phyloP scores from a whole-genome alignment of 1,140 invertebrate genomes.

The Micrasema minimum region DNA sequence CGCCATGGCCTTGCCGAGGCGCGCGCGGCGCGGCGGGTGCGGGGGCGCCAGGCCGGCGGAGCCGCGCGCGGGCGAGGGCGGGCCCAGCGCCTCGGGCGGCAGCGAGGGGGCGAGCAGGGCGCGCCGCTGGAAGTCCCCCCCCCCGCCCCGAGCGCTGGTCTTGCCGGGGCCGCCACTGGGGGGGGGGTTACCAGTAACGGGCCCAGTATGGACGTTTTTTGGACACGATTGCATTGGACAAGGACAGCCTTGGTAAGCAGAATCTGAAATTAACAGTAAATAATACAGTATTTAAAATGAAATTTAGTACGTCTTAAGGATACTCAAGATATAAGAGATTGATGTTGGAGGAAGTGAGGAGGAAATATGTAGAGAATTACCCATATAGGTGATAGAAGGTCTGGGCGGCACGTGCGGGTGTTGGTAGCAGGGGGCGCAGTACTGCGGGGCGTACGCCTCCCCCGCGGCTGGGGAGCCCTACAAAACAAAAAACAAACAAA shows the following conservation, averaged over 20 bases:
- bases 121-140: constrained; percentile 69
- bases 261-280: constrained; percentile 62
- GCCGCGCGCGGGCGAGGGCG: constrained; percentile 74
- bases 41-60: constrained; percentile 71
- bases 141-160: constrained; percentile 54
- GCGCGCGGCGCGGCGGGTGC: constrained; percentile 68
- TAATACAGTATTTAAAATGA: too few species aligned
- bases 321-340: too few species aligned
- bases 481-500: constrained; percentile 26
- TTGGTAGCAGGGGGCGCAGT: constrained; percentile 51
- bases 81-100: constrained; percentile 73
- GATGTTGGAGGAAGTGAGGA: too few species aligned
- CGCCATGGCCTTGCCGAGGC: constrained; percentile 77
- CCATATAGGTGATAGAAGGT: constrained; percentile 47
- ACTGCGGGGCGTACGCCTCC: constrained; percentile 49
- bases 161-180: constrained; percentile 63
- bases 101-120: constrained; percentile 58
- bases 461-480: constrained; percentile 45
- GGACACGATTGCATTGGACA: constrained; percentile 91
- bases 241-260: constrained; percentile 77
- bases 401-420: constrained; percentile 43
- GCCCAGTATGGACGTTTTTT: constrained; percentile 97
- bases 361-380: constrained; percentile 15
- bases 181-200: constrained; percentile 87
- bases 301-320: too few species aligned